phyloP scores from a whole-genome alignment of 2,113 vertebrate genomes.

The Psettodes erumei region DNA sequence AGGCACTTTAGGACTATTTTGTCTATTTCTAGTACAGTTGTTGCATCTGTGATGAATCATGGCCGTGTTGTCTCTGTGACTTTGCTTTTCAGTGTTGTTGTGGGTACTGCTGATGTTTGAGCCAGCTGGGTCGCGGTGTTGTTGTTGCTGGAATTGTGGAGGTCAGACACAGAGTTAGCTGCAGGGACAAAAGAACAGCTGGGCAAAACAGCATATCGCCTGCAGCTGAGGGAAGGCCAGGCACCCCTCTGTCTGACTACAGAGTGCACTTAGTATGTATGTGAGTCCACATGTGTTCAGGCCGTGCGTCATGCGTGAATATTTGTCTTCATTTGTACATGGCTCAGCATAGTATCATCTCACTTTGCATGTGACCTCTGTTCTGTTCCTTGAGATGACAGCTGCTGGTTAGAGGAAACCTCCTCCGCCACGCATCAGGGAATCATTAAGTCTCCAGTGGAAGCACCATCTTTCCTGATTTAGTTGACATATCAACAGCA shows the following conservation, averaged over 20 bases:
- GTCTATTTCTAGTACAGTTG: conserved; percentile 9
- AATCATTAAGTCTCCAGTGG: conserved; percentile 26
- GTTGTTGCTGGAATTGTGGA: conserved; percentile 61
- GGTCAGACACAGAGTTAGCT: conserved; percentile 63
- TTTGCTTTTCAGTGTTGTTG: conserved; percentile 47
- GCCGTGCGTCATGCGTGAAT: conserved; percentile 31
- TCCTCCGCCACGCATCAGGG: conserved; percentile 10
- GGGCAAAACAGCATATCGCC: conserved; percentile 50
- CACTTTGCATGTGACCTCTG: conserved; percentile 53
- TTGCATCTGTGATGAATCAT: conserved; percentile 51
- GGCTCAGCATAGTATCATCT: conserved; percentile 19
- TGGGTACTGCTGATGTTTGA: conserved; percentile 45
- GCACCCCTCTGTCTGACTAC: conserved; percentile 40
- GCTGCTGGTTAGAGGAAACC: conserved; percentile 31
- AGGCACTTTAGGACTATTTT: conserved; percentile 14
- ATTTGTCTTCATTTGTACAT: conserved; percentile 53
- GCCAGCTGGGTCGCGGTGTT: conserved; percentile 69
- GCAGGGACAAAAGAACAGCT: conserved; percentile 72
- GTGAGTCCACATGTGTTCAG: conserved; percentile 21
- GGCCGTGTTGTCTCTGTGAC: conserved; percentile 32
- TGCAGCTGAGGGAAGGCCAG: conserved; percentile 57
- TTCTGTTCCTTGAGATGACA: conserved; percentile 25
- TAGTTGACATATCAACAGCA: conserved; percentile 19
- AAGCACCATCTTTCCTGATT: conserved; percentile 5
- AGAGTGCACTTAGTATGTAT: conserved; percentile 13